Evolutionary conservation across 2,797 vertebrate genomes (phyloP).

Genomic region (Sebastolobus alascanus): DNA sequence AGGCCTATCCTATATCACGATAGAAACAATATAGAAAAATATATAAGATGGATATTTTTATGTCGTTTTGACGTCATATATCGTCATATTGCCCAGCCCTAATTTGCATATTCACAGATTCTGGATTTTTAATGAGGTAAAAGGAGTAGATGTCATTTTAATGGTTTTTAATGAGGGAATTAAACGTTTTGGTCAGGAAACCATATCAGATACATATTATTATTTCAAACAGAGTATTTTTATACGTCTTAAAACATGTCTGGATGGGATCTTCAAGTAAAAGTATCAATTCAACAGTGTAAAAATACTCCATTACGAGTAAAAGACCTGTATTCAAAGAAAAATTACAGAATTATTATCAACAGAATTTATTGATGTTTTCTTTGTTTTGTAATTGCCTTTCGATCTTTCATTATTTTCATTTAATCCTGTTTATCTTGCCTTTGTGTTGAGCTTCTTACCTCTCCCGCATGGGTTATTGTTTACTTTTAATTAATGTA

Average conservation of each 20-base stretch:
- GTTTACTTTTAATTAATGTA: background rate
- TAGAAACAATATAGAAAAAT: too few species aligned
- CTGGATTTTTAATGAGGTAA: background rate
- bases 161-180: background rate
- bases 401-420: background rate
- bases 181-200: background rate
- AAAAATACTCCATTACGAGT: background rate
- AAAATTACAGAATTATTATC: background rate
- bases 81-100: too few species aligned
- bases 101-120: background rate
- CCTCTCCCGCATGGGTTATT: background rate
- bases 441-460: background rate
- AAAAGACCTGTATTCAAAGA: background rate
- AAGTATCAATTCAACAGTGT: background rate
- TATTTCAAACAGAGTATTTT: background rate
- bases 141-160: background rate
- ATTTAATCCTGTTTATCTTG: background rate
- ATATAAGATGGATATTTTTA: too few species aligned
- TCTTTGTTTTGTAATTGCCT: background rate
- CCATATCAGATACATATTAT: background rate
- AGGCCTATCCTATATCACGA: too few species aligned
- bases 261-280: background rate
- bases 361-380: background rate
- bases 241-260: background rate
- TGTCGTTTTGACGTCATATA: too few species aligned